Evolutionary conservation across 2,888 invertebrate genomes (phyloP), one percentile per base, ranked within the genome.

Genomic region (Sclerodermus sp.): DNA sequence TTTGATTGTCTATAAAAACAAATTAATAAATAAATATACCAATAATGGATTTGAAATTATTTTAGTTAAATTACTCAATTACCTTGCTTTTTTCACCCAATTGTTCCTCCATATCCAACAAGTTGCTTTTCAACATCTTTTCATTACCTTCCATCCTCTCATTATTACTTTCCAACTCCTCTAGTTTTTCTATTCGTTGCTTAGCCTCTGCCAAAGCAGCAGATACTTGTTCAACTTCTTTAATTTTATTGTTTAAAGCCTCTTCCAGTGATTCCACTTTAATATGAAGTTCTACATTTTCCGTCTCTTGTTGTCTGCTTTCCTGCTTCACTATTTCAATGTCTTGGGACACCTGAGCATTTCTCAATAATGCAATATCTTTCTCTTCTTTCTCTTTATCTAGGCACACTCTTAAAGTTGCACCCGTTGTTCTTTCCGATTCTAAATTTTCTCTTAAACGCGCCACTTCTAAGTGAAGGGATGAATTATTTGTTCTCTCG

Each of bases 281-380:
- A 49, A 73, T 81, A 61, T 83, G 81, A 30, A 87, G 70, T 8
- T 89, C 89, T 1, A 77, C 74, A 49, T 84, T 82, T 72, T 89
- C 88, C 0, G 76, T 73, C 71, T 88, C 86, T 64, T 89, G 87
- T 57, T 86, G 83, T 15, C 88, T 82, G 71, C 87, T 84, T 63
- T 90, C 85, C 67, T 90, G 88, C 67, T 86, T 87, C 1, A 87
- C 84, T 68, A 91, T 82, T 74, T 91, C 90, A 66, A 89, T 84
- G 56, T 87, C 87, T 73, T 91, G 91, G 0, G 91, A 91, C 65
- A 91, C 87, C 79, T 90, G 88, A 1, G 91, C 91, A 74, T 90
- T 92, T 42, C 90, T 82, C 47, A 92, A 72, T 43, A 91, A 75
- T 0, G 87, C 87, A 1, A 87, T 85, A 69, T 91, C 87, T 68